Percentiles rank a stretch among this genome's conserved stretches.
These are phyloP conservation scores for Aproaerema taeniolella DNA, from an alignment of 2,888 invertebrate species.

Conservation along the genomic window DNA sequence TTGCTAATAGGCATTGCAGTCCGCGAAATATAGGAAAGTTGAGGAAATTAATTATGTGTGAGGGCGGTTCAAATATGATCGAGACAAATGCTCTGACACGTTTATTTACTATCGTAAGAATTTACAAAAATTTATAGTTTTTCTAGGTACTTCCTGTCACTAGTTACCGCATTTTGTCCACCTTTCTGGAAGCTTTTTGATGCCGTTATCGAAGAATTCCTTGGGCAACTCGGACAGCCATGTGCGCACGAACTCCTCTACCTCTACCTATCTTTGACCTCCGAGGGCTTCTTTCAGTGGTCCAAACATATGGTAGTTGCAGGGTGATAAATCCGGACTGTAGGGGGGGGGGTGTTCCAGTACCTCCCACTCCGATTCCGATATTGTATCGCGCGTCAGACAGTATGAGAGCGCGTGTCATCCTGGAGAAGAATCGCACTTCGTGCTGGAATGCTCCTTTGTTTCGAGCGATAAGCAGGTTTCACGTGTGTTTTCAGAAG, in stretches of 20 bases:
- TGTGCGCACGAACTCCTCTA: conserved; percentile 12
- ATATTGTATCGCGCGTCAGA: conserved; percentile 11
- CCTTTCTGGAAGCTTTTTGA: conserved; percentile 13
- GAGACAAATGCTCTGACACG: too few relatives aligned
- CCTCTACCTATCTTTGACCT: conserved; percentile 5
- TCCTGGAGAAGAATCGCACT: background rate
- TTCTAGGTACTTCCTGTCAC: too few relatives aligned
- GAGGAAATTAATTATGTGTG: too few relatives aligned
- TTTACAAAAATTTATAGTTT: too few relatives aligned
- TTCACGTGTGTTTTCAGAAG: too few relatives aligned
- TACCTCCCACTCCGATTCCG: conserved; percentile 11
- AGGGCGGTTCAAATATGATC: too few relatives aligned
- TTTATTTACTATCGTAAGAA: too few relatives aligned
- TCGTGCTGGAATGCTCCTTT: background rate
- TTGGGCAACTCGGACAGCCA: conserved; percentile 13
- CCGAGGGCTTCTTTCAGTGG: conserved; percentile 11
- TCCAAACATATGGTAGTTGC: conserved; percentile 8
- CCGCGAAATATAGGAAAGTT: too few relatives aligned
- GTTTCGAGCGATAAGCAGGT: too few relatives aligned
- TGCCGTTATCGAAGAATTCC: conserved; percentile 13
- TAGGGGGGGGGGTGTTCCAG: conserved; percentile 10
- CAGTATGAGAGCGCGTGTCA: background rate
- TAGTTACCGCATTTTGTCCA: conserved; percentile 9
- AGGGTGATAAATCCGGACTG: conserved; percentile 10
- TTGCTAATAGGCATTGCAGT: too few relatives aligned